Evolutionary conservation across 2,797 vertebrate genomes (phyloP).

Genomic region (Petrocephalus sullivani): DNA sequence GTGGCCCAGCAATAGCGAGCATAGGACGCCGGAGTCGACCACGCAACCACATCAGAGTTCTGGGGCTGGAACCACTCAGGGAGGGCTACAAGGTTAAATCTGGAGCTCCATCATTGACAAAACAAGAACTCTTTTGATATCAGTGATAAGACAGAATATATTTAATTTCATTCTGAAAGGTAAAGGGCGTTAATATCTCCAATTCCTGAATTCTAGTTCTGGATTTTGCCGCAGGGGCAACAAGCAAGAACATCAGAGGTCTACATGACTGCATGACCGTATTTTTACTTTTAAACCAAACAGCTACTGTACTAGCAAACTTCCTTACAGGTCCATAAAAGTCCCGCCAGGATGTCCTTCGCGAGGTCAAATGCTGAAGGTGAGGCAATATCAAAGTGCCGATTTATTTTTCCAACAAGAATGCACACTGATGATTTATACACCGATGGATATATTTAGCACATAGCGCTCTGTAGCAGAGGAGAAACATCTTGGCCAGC

Average conservation of each 20-base stretch:
- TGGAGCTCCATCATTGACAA: neutral
- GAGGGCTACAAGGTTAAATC: neutral
- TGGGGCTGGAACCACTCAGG: neutral
- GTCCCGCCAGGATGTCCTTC: neutral
- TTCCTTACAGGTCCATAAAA: neutral
- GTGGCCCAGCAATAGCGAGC: neutral
- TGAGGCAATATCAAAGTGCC: neutral
- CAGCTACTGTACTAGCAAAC: neutral
- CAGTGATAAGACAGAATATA: neutral
- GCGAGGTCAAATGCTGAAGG: neutral
- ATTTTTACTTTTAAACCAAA: conserved; percentile 9
- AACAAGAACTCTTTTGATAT: neutral
- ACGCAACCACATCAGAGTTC: neutral
- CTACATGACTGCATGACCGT: neutral
- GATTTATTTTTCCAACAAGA: neutral
- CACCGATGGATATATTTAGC: neutral
- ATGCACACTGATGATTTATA: neutral
- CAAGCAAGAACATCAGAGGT: neutral
- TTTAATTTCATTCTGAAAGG: neutral
- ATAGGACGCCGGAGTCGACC: neutral
- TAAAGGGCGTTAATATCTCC: neutral
- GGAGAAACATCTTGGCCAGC: neutral
- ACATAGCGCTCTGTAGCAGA: neutral
- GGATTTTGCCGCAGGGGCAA: neutral
- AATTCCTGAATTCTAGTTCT: neutral